Evolutionary conservation across 2,888 invertebrate species (phyloP).

Genomic region (Parelbella ahira): DNA sequence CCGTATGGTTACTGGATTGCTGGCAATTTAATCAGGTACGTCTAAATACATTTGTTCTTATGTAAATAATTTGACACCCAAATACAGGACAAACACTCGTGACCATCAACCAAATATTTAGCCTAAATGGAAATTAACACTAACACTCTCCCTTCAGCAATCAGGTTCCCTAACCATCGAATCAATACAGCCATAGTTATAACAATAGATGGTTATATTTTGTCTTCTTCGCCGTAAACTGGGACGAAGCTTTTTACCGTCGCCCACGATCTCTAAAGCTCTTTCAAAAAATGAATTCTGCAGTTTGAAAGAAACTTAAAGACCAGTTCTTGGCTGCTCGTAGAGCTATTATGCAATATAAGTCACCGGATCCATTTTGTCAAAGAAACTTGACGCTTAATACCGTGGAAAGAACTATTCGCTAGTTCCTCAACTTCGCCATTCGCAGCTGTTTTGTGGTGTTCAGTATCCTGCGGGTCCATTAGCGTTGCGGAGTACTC

Average conservation of each 20-base stretch:
- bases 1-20: too few relatives aligned
- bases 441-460: constrained; percentile 12
- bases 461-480: constrained; percentile 6
- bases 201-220: too few relatives aligned
- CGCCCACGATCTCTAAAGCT: neutral
- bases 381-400: constrained; percentile 19
- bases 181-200: too few relatives aligned
- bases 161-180: too few relatives aligned
- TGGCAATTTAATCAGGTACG: too few relatives aligned
- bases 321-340: constrained; percentile 7
- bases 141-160: too few relatives aligned
- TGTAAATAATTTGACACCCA: too few relatives aligned
- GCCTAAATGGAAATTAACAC: too few relatives aligned
- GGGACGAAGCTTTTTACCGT: too few relatives aligned
- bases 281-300: constrained; percentile 1
- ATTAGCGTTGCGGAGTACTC: constrained; percentile 12
- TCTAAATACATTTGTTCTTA: too few relatives aligned
- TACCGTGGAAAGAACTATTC: constrained; percentile 14
- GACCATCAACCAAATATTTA: too few relatives aligned
- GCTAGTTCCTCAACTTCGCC: constrained; percentile 19
- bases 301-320: constrained; percentile 16
- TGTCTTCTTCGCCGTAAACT: neutral
- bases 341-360: constrained; percentile 14
- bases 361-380: constrained; percentile 17
- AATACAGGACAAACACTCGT: too few relatives aligned